Evolutionary conservation across 1,140 invertebrate species (phyloP), one percentile per base, ranked within the genome.

Genomic region (Pemphigus obesinymphae): DNA sequence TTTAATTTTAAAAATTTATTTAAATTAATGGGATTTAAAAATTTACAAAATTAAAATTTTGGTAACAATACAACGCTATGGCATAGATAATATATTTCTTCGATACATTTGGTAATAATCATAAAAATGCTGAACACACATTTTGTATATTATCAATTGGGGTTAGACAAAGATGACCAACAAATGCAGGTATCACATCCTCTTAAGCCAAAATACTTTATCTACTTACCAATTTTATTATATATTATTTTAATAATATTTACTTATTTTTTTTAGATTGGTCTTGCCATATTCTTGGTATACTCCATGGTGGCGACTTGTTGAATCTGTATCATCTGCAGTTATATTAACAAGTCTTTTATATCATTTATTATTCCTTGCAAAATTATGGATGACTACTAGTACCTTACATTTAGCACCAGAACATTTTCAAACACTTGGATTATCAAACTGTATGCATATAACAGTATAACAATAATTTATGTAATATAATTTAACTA

Each of bases 241-340:
- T n/a, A n/a, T 20, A 50, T 50, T 2, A 20, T 50, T 45, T 45
- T 45, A 45, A 45, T 7, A 45, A 45, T 45, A n/a, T n/a, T n/a
- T n/a, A n/a, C n/a, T n/a, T 45, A 45, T 61, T 43, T n/a, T 43
- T 73, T 80, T 8, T 13, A 80, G 76, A 80, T 61, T 63, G n/a
- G 37, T 20, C 1, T 80, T 80, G 17, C 76, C 76, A 34, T 80
- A 80, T 80, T 63, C 76, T 29, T 80, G 76, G 76, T 80, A 63
- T 80, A 80, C 76, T 43, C 76, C 76, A 0, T 80, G 55, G 55
- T 80, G 76, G 76, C 58, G 76, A 29, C 34, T 80, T 58, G 55
- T 63, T 63, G 76, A 80, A 31, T 80, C 37, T 61, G 37, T 61
- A 13, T 61, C 37, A 63, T 80, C 76, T 45, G 17, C 26, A 43